Base-by-base conservation (phyloP, 2,113 vertebrate species). In the Coryphaenoides rupestris region DNA sequence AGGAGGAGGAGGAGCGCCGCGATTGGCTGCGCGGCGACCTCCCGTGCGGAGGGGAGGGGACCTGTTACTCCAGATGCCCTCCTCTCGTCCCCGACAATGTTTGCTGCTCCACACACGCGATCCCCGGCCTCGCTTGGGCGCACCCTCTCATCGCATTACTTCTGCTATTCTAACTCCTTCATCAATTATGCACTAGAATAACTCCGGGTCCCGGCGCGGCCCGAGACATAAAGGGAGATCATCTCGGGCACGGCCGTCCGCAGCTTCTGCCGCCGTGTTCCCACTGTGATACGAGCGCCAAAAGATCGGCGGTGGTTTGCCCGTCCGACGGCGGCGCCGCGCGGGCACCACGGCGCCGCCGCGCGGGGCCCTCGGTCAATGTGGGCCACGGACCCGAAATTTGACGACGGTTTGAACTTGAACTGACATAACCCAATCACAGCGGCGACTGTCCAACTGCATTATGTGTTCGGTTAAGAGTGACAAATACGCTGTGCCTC, bases 111-210 rank as follows among this genome's bases (percentile, higher is more conserved):
- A 77, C 74, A 87, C 89, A 91, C 89, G 90, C 89, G 87, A 91
- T 90, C 84, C 80, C 76, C 69, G 72, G 78, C 88, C 84, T 63
- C 77, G 89, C 90, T 81, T 77, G 83, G 71, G 83, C 90, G 88
- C 89, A 89, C 89, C 85, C 89, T 92, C 90, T 91, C 90, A 91
- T 92, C 87, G 84, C 85, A 92, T 92, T 92, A 92, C 90, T 92
- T 92, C 89, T 89, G 90, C 90, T 92, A 88, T 92, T 91, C 87
- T 92, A 91, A 92, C 89, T 84, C 88, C 83, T 85, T 79, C 85
- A 92, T 92, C 89, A 92, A 92, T 92, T 92, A 92, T 92, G 89
- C 89, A 90, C 89, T 88, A 89, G 88, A 92, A 91, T 92, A 90
- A 90, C 89, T 90, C 81, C 19, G 80, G 84, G 70, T 74, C 80